Evolutionary conservation across 2,888 invertebrate species (phyloP), one percentile per base, ranked within the genome.

Genomic region (Julus scanicus): DNA sequence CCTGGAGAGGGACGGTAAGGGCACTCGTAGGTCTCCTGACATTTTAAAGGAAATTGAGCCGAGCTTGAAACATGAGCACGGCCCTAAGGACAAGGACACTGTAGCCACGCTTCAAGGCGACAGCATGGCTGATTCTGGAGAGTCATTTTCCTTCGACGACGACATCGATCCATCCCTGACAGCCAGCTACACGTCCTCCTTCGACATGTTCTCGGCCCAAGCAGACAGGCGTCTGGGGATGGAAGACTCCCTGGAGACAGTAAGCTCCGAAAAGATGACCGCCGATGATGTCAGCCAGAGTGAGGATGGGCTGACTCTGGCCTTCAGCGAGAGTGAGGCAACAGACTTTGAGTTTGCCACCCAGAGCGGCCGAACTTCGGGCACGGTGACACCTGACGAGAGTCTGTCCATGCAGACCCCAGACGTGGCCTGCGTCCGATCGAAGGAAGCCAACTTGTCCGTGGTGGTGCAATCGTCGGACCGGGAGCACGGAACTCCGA

Each of bases 391-490:
- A 15, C 86, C 86, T 0, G 44, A 48, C 11, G 48, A 86, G 9
- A 53, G 53, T 15, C n/a, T 49, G 37, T 48, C 48, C 17, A 2
- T n/a, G n/a, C 53, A 48, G n/a, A 20, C 17, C 1, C 84, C 53
- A 15, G 49, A 86, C 49, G 84, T 84, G 84, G 37, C 84, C 8
- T 84, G 84, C 20, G 86, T 86, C 5, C 86, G 49, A 29, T 15
- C 86, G 2, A 86, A 86, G 48, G 86, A 86, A 29, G 86, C 86
- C 20, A 40, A 86, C 40, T 20, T 86, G 49, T 40, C 86, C 9
- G 37, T 86, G 13, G 48, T 86, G 5, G 49, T 86, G 44, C 44
- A 17, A n/a, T n/a, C 84, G 3, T 17, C 15, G 15, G 86, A 86
- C n/a, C 13, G 40, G 13, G 44, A 40, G 29, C 17, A 49, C 37